phyloP scores from a whole-genome alignment of 2,113 vertebrate genomes.

The Sinocyclocheilus rhinocerous region DNA sequence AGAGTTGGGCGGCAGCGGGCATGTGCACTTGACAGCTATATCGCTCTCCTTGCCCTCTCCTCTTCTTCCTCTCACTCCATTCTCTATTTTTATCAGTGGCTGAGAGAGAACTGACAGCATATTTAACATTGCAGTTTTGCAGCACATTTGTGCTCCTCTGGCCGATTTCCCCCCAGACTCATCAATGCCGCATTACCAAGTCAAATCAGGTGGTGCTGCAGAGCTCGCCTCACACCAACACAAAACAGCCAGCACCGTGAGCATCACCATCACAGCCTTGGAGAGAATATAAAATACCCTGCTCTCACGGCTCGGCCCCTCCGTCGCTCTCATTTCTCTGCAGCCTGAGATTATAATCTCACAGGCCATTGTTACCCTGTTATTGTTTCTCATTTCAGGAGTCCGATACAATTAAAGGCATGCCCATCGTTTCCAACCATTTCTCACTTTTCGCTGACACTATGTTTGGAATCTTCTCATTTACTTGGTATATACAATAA shows the following conservation, averaged over 20 bases:
- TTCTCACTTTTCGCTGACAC: constrained; percentile 4
- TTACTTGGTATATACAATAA: not conserved
- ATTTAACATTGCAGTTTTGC: constrained; percentile 77
- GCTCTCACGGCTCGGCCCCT: constrained; percentile 16
- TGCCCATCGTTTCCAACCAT: constrained; percentile 50
- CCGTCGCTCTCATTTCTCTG: constrained; percentile 32
- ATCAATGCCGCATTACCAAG: constrained; percentile 97
- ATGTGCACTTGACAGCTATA: constrained; percentile 75
- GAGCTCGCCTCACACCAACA: constrained; percentile 67
- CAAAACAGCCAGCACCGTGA: constrained; percentile 31
- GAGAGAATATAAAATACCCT: constrained; percentile 59
- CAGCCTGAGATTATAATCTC: constrained; percentile 68
- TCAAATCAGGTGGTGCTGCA: constrained; percentile 96
- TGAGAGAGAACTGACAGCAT: constrained; percentile 74
- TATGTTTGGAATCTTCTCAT: not conserved
- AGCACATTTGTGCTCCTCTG: constrained; percentile 75
- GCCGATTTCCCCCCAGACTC: constrained; percentile 89
- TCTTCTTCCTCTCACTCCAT: constrained; percentile 45
- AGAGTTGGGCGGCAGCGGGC: constrained; percentile 58
- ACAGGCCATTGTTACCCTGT: constrained; percentile 75
- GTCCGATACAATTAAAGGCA: constrained; percentile 64
- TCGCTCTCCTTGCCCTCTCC: constrained; percentile 50
- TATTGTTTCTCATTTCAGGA: constrained; percentile 72
- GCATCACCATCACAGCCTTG: constrained; percentile 52
- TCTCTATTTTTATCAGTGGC: constrained; percentile 68